Percentiles rank a stretch among this genome's conserved stretches.
Conservation (phyloP, 2,888 invertebrate species). For the Tenthredo scrophulariae region DNA sequence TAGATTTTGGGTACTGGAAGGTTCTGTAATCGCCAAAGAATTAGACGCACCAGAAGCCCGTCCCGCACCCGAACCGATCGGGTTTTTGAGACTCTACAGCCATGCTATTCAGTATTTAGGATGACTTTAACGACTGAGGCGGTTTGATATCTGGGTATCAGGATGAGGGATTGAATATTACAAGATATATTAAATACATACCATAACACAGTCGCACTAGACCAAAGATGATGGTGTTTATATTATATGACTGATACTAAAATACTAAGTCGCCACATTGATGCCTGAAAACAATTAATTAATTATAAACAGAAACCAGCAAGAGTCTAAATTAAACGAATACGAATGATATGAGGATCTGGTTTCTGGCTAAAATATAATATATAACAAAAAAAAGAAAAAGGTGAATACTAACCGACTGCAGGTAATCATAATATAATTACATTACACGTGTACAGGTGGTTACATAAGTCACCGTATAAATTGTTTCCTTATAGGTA, state of each 20-base stretch:
- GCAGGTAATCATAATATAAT: conserved; percentile 47
- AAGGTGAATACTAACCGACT: neutral
- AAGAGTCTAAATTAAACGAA: neutral
- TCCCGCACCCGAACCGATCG: too few relatives aligned
- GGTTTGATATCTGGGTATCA: neutral
- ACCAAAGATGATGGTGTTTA: conserved; percentile 30
- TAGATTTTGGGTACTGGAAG: too few relatives aligned
- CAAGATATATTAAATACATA: neutral
- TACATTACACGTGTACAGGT: conserved; percentile 23
- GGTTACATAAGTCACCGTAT: neutral
- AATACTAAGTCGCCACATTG: conserved; percentile 44
- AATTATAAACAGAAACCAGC: conserved; percentile 17
- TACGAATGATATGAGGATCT: conserved; percentile 45
- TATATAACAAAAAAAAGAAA: too few relatives aligned
- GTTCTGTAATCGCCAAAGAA: too few relatives aligned
- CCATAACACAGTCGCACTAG: conserved; percentile 25
- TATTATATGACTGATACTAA: conserved; percentile 43
- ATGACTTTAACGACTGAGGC: neutral
- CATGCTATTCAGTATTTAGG: too few relatives aligned
- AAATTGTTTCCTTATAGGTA: conserved; percentile 32
- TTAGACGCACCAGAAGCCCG: too few relatives aligned
- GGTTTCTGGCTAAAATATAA: neutral
- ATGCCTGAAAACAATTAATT: conserved; percentile 48
- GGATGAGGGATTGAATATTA: conserved; percentile 8
- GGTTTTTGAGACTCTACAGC: too few relatives aligned